Evolutionary conservation across 2,797 vertebrate species (phyloP), one percentile per base, ranked within the genome.

Genomic region (Aulostomus chinensis): DNA sequence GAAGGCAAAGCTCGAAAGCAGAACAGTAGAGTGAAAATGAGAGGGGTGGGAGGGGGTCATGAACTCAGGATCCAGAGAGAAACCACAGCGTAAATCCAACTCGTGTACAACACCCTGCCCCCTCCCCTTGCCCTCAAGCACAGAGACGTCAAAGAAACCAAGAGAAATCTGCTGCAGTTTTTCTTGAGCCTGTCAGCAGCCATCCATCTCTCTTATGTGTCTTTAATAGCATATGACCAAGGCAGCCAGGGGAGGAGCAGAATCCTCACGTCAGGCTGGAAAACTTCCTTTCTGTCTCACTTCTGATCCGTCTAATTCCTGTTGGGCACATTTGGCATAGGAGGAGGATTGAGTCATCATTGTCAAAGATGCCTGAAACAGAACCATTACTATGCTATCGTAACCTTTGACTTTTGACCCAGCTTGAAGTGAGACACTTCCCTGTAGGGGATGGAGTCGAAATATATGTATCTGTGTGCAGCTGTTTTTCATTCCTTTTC

Each of bases 181-280:
- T 70, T 78, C 68, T 66, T 73, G 60, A 24, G 70, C 42, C 67
- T 83, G 77, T 73, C 80, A 77, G 73, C 54, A 30, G 59, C 68
- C 63, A 76, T 86, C 60, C 60, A 22, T 88, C 84, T 88, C 78
- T 84, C 80, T 87, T 77, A 85, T 81, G 58, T 70, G 57, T 74
- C 81, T 69, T 65, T 86, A 86, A 85, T 83, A 77, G 76, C 61
- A 47, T 75, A 30, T 64, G 76, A 85, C 84, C 78, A 40, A 76
- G 78, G 77, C 73, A 65, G 60, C 69, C 67, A 66, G 57, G 61
- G 58, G 66, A 76, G 73, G 57, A 68, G 56, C 69, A 53, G 58
- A n/a, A n/a, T n/a, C 65, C 33, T 68, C 12, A 57, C 54, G 52
- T 63, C 73, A 21, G 7, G 40, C 64, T 80, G 78, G 74, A 80